Evolutionary conservation across 2,797 vertebrate genomes (phyloP).

Genomic region (Peromyscus nudipes): DNA sequence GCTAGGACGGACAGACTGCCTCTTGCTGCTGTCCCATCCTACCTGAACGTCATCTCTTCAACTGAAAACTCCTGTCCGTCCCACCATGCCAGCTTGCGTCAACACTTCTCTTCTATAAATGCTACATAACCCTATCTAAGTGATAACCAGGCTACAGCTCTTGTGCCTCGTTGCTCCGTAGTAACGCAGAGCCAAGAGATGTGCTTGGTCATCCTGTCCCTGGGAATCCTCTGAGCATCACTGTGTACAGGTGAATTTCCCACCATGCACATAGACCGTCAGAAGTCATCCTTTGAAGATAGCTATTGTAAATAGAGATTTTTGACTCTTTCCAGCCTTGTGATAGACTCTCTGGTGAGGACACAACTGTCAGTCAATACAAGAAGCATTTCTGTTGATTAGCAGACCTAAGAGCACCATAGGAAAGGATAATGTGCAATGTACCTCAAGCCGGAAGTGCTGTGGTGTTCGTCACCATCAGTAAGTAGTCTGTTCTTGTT

Average conservation of each 20-base stretch:
- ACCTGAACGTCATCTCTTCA: neutral
- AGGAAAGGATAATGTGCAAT: neutral
- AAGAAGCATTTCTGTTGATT: neutral
- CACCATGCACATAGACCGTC: neutral
- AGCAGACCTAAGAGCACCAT: neutral
- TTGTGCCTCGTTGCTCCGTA: neutral
- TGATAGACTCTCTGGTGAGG: neutral
- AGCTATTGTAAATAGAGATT: slow-evolving; percentile 38
- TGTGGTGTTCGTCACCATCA: neutral
- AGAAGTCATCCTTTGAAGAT: slow-evolving; percentile 24
- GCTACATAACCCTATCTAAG: neutral
- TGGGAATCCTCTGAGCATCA: neutral
- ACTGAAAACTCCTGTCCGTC: slow-evolving; percentile 23
- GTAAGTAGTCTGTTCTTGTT: neutral
- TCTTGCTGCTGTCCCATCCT: neutral
- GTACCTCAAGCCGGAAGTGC: neutral
- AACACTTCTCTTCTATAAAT: neutral
- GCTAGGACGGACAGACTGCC: neutral
- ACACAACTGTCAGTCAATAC: neutral
- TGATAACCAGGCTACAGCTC: neutral
- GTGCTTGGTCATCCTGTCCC: neutral
- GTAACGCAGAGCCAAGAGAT: neutral
- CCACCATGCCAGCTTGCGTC: neutral
- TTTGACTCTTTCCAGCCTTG: slow-evolving; percentile 38
- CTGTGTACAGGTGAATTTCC: neutral